These are phyloP conservation scores for Ephestia elutella DNA, from an alignment of 1,140 invertebrate genomes.

Conservation along the genomic window DNA sequence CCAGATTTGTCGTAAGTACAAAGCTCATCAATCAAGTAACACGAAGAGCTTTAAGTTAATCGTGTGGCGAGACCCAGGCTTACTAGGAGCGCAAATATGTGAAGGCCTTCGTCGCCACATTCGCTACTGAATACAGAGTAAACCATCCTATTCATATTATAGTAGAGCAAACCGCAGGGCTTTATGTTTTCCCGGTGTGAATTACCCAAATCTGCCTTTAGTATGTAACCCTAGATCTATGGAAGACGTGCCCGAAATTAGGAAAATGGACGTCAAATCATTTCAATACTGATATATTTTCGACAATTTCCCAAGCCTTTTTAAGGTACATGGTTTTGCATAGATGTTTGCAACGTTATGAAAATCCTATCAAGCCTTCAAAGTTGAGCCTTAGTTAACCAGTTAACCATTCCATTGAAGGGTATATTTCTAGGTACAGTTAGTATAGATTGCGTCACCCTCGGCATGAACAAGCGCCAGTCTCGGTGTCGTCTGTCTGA, in stretches of 20 bases:
- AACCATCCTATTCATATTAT: constrained; percentile 1
- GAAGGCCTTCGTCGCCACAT: background rate
- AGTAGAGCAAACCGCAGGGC: background rate
- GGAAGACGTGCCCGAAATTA: no score
- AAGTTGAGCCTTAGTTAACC: no score
- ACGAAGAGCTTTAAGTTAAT: background rate
- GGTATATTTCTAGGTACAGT: background rate
- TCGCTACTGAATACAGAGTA: background rate
- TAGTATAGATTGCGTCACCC: background rate
- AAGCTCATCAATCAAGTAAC: constrained; percentile 1
- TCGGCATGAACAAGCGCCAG: background rate
- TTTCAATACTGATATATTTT: no score
- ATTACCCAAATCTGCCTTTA: background rate
- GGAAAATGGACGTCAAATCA: no score
- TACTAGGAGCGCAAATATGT: background rate
- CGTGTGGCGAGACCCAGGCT: background rate
- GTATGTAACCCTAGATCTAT: background rate
- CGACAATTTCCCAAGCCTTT: no score
- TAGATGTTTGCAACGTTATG: no score
- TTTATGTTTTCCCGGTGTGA: background rate
- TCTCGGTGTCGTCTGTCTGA: background rate
- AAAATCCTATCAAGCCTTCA: no score
- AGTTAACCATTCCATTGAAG: no score
- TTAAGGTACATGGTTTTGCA: no score
- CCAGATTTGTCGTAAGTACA: background rate